phyloP scores from a whole-genome alignment of 2,797 vertebrate genomes.

The Nyctalus aviator region DNA sequence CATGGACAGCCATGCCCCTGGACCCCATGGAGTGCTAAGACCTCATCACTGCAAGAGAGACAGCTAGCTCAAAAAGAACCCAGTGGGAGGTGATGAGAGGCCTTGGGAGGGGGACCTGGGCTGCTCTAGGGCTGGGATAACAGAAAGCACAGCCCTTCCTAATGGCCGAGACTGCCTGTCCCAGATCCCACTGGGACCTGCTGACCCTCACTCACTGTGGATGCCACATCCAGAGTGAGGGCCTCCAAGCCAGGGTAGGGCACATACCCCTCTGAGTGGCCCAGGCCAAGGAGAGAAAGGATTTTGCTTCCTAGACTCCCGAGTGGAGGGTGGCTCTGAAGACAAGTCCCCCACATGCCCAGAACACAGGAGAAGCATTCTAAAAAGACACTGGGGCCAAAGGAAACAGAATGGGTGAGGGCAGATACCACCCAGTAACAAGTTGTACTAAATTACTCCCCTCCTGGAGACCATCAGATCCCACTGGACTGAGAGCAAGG shows the following conservation, averaged over 20 bases:
- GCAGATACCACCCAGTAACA: not conserved
- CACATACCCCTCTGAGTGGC: not conserved
- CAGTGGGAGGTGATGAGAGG: not conserved
- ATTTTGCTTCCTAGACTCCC: not conserved
- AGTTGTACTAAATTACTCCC: fast-evolving
- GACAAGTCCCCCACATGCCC: not conserved
- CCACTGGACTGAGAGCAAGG: not conserved
- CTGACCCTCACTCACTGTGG: not conserved
- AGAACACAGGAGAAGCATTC: not conserved
- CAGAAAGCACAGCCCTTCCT: not conserved
- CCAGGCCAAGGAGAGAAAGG: not conserved
- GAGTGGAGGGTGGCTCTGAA: too few species aligned
- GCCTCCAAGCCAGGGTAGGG: not conserved
- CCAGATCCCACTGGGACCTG: not conserved
- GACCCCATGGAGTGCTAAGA: not conserved
- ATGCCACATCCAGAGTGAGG: not conserved
- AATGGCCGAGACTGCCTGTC: not conserved
- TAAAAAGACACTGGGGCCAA: not conserved
- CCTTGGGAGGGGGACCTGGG: not conserved
- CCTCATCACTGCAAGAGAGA: too few species aligned
- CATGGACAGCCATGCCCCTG: not conserved
- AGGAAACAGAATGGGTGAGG: not conserved
- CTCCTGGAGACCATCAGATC: not conserved
- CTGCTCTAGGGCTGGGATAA: not conserved
- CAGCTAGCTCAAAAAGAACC: not conserved